Percentiles rank a stretch among this genome's conserved stretches.
phyloP scores from a whole-genome alignment of 23 tunicate genomes.

The Trididemnum nubilum region DNA sequence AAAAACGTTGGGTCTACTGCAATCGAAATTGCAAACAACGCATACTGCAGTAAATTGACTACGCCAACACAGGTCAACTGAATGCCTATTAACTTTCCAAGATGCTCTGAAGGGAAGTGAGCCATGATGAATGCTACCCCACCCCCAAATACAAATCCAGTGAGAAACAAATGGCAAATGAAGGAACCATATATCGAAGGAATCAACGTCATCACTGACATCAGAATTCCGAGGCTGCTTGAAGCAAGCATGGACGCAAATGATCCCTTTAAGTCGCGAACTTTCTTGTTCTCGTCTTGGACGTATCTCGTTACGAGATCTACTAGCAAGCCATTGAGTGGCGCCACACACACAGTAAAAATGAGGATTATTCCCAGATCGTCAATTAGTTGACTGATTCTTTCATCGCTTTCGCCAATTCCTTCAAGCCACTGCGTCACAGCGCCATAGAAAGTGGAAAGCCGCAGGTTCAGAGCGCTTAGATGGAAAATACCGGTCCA shows the following conservation, averaged over 20 bases:
- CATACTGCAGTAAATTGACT: slow-evolving; percentile 24
- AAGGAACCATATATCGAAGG: neutral
- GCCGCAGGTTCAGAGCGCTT: neutral
- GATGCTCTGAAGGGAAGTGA: slow-evolving; percentile 15
- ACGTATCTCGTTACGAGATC: neutral
- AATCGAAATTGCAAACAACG: slow-evolving; percentile 10
- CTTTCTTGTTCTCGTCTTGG: neutral
- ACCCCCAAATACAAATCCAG: slow-evolving; percentile 13
- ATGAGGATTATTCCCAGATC: slow-evolving; percentile 17
- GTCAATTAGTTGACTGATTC: slow-evolving; percentile 10
- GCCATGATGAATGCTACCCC: neutral
- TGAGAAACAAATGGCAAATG: neutral
- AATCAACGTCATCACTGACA: neutral
- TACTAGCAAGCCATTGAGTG: slow-evolving; percentile 24
- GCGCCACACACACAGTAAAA: slow-evolving; percentile 4
- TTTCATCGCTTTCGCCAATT: neutral
- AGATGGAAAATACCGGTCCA: slow-evolving; percentile 36
- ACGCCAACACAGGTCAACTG: neutral
- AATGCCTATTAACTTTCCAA: slow-evolving; percentile 29
- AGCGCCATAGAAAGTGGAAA: slow-evolving; percentile 19
- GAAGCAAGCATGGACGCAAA: slow-evolving; percentile 16
- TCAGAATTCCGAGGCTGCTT: neutral
- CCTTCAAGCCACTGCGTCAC: slow-evolving; percentile 23
- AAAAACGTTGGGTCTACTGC: slow-evolving; percentile 24
- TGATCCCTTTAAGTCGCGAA: neutral